Evolutionary conservation across 2,113 vertebrate genomes (phyloP).

Genomic region (Melanostigma gelatinosum): DNA sequence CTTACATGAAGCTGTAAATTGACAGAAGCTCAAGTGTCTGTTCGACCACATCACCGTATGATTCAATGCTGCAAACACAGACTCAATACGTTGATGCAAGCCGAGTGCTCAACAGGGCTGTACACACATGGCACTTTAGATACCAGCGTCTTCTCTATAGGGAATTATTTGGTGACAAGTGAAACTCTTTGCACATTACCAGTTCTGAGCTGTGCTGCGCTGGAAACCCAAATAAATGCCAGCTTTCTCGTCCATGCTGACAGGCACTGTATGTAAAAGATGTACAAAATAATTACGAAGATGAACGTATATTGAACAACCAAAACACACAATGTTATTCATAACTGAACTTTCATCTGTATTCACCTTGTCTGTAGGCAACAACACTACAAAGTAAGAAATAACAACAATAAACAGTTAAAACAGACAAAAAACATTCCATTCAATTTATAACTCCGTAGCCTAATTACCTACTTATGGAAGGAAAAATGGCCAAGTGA

Average conservation of each 20-base stretch:
- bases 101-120: neutral
- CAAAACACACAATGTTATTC: neutral
- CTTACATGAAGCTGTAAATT: neutral
- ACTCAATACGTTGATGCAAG: neutral
- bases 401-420: too few species aligned
- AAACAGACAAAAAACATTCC: too few species aligned
- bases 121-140: neutral
- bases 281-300: neutral
- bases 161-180: neutral
- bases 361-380: too few species aligned
- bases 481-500: too few species aligned
- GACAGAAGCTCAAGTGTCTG: constrained; percentile 4
- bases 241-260: too few species aligned
- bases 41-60: neutral
- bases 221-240: neutral
- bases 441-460: neutral
- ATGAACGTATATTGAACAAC: neutral
- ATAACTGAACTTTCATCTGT: too few species aligned
- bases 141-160: neutral
- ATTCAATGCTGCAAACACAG: neutral
- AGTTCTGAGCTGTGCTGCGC: neutral
- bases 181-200: too few species aligned
- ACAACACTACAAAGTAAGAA: too few species aligned
- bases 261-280: too few species aligned
- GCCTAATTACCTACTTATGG: too few species aligned